Base-by-base conservation (phyloP, 2,888 invertebrate genomes). In the Neria commutata region DNA sequence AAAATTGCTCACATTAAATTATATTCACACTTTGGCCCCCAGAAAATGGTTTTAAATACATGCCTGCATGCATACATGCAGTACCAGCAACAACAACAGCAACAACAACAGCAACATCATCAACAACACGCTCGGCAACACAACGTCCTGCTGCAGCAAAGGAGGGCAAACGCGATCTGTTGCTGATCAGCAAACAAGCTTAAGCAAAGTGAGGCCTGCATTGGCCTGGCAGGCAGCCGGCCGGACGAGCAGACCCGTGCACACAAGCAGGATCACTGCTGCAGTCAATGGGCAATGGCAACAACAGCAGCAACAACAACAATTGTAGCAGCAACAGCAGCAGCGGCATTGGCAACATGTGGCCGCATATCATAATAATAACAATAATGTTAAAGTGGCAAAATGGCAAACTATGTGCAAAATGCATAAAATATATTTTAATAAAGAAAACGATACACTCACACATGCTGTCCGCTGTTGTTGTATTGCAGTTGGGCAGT, bases 11-110 rank as follows among this genome's bases (percentile, higher is more conserved):
- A 77, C 76, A 77, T 79, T 80, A 80, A 80, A 80, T 80, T 80
- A 80, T 80, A 79, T 80, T 80, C 80, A 80, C 81, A 80, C 80
- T 79, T 75, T 77, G 76, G 78, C 79, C 79, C 71, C 74, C 73
- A 76, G 76, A 77, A 76, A 74, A 75, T 66, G 69, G 66, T 69
- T 73, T 74, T 74, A 74, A 72, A 74, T 69, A 64, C 68, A 64
- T 55, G 58, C 42, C 24, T 8, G 16, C 4, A 47, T 25, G 8
- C 47, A 47, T 4, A 24, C 40, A 49, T 11, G 33, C 48, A 1
- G n/a, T 8, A 14, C 42, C 16, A 19, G 34, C 17, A 33, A 24
- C 33, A 52, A 29, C 24, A 51, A 33, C 14, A 54, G 51, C 40
- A 40, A 37, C 54, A 53, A 58, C 49, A 25, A 11, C 25, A 51